Conservation (phyloP, 2,888 invertebrate genomes). For the Agrilus biguttatus region DNA sequence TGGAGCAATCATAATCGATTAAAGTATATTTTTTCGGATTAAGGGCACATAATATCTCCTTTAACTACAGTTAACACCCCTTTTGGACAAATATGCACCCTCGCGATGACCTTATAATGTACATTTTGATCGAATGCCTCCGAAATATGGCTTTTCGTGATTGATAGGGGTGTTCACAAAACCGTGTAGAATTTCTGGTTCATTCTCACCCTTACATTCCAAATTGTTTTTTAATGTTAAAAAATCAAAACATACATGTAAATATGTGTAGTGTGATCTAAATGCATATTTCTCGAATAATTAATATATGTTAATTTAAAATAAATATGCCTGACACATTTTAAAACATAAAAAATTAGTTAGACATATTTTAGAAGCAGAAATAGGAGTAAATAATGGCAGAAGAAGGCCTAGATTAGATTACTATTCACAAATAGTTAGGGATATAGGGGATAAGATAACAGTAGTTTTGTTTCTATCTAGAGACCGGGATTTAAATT, state of each 20-base stretch:
- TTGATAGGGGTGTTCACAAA: constrained; percentile 8
- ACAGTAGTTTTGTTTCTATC: too few species aligned
- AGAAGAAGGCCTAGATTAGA: too few species aligned
- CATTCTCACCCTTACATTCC: constrained; percentile 1
- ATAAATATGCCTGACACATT: too few species aligned
- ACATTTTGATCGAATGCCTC: constrained; percentile 13
- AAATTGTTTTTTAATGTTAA: constrained; percentile 1
- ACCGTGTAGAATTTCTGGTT: not conserved
- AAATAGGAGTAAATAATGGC: too few species aligned
- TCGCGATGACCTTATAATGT: constrained; percentile 11
- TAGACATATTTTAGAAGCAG: too few species aligned
- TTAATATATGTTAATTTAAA: too few species aligned
- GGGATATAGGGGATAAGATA: too few species aligned
- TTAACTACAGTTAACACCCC: constrained; percentile 13
- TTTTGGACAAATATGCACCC: constrained; percentile 14
- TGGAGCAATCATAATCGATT: constrained; percentile 10
- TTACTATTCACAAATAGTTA: too few species aligned
- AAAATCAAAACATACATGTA: not conserved
- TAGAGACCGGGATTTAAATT: too few species aligned
- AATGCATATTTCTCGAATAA: too few species aligned
- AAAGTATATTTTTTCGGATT: constrained; percentile 10
- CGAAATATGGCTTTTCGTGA: constrained; percentile 12
- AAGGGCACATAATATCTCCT: constrained; percentile 8
- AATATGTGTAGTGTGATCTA: too few species aligned
- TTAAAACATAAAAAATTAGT: too few species aligned